These are phyloP conservation scores for Drosophila incognita DNA, from an alignment of 2,888 invertebrate species.

Conservation along the genomic window DNA sequence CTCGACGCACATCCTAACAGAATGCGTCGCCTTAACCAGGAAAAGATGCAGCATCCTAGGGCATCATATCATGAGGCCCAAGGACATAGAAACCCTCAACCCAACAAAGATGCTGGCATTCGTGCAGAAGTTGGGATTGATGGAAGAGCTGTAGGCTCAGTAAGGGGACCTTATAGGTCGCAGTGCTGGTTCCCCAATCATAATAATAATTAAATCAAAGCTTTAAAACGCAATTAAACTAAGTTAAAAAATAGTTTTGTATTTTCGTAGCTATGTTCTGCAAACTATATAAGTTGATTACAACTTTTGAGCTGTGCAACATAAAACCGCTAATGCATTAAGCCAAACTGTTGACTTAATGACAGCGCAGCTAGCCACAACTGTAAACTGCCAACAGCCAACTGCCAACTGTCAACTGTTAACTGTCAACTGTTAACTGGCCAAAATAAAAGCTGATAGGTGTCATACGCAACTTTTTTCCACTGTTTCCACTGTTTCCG, in stretches of 20 bases:
- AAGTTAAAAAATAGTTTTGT: not conserved
- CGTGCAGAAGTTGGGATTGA: too few relatives aligned
- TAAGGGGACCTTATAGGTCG: too few relatives aligned
- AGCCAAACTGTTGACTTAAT: slow-evolving; percentile 36
- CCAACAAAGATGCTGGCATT: too few relatives aligned
- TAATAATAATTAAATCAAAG: not conserved
- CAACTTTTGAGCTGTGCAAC: not conserved
- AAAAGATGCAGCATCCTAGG: too few relatives aligned
- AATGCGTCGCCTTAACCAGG: too few relatives aligned
- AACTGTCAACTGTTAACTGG: slow-evolving; percentile 26
- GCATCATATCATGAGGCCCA: too few relatives aligned
- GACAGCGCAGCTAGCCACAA: slow-evolving; percentile 42
- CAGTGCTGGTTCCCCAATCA: too few relatives aligned
- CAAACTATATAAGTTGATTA: slow-evolving; percentile 11
- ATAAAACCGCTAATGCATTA: not conserved
- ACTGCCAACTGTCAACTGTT: not conserved
- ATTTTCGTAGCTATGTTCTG: not conserved
- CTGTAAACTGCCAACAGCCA: slow-evolving; percentile 12
- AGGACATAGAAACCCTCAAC: too few relatives aligned
- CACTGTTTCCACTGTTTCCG: slow-evolving; percentile 2
- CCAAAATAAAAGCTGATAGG: slow-evolving; percentile 47
- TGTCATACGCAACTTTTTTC: slow-evolving; percentile 58
- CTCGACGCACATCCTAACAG: too few relatives aligned
- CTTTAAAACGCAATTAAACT: not conserved
- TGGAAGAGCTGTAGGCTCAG: too few relatives aligned